Evolutionary conservation across 2,113 vertebrate genomes (phyloP), one percentile per base, ranked within the genome.

Genomic region (Prunella himalayana): DNA sequence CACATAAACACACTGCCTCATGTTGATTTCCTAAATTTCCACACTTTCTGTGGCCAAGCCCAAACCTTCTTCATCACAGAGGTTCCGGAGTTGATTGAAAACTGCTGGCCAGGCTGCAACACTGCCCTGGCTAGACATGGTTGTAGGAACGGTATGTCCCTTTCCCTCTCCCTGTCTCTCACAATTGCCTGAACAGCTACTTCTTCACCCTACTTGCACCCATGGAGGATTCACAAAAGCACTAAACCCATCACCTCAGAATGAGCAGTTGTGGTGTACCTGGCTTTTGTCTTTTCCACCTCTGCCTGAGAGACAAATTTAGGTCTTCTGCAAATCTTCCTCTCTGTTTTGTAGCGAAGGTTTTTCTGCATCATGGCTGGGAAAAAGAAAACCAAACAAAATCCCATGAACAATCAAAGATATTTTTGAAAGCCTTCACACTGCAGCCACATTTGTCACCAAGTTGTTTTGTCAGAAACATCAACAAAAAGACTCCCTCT

Each of bases 301-400:
- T 99, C 98, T 16, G 96, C 42, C 31, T 79, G 80, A 45, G 98
- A 98, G 27, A 99, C 88, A 92, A 98, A 99, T 88, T 87, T 87
- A 41, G 99, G 99, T 91, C 99, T 98, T 82, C 99, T 97, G 63
- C 98, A 90, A 92, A 99, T 93, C 18, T 90, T 90, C 82, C 98
- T 97, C 94, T 96, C 94, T 31, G 98, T 99, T 50, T 72, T 88
- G 77, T 91, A 97, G 31, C 9, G 94, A 11, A 97, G 4, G 83
- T 99, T 99, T 88, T 97, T 93, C 97, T 99, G 99, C 88, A 91
- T 95, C 98, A 99, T 99, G 61, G 68, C 97, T 99, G 94, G 11
- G 11, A 2, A 15, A 57, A 28, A 44, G 63, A 30, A 5, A 19
- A 6, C 3, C 50, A 57, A 61, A 35, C 21, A 68, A 37, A 71